Conservation (phyloP, 2,888 invertebrate species). For the Aricia artaxerxes region DNA sequence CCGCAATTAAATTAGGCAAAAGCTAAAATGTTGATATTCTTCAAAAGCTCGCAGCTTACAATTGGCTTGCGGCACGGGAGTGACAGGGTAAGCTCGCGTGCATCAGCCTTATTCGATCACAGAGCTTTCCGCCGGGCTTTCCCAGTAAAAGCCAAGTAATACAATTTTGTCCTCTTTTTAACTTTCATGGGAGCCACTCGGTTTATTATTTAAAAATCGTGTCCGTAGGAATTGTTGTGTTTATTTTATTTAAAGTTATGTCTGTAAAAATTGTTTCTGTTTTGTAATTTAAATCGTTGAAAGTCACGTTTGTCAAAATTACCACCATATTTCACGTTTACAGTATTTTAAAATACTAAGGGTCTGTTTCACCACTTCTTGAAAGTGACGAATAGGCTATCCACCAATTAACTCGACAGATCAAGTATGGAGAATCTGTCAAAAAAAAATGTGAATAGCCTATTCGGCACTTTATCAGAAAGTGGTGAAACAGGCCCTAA, state of each 20-base stretch:
- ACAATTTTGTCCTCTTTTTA: not conserved
- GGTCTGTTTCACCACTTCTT: no score
- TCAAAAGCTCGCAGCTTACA: constrained; percentile 20
- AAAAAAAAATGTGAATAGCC: no score
- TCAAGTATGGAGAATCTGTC: no score
- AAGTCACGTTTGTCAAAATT: not conserved
- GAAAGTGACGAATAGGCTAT: no score
- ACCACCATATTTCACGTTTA: no score
- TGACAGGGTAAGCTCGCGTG: constrained; percentile 10
- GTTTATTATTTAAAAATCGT: not conserved
- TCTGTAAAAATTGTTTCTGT: not conserved
- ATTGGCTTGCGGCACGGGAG: constrained; percentile 15
- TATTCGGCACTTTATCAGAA: no score
- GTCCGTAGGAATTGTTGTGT: not conserved
- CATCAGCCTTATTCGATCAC: constrained; percentile 15
- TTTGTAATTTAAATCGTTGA: not conserved
- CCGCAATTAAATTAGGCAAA: not conserved
- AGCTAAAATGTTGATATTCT: constrained; percentile 1
- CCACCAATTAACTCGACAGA: no score
- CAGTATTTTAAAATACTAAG: no score
- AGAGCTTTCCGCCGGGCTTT: constrained; percentile 10
- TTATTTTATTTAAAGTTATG: not conserved
- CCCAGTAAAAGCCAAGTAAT: constrained; percentile 1
- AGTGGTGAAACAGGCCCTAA: no score
- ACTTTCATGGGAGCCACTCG: not conserved